Evolutionary conservation across 2,797 vertebrate genomes (phyloP).

Genomic region (Myotis myotis): DNA sequence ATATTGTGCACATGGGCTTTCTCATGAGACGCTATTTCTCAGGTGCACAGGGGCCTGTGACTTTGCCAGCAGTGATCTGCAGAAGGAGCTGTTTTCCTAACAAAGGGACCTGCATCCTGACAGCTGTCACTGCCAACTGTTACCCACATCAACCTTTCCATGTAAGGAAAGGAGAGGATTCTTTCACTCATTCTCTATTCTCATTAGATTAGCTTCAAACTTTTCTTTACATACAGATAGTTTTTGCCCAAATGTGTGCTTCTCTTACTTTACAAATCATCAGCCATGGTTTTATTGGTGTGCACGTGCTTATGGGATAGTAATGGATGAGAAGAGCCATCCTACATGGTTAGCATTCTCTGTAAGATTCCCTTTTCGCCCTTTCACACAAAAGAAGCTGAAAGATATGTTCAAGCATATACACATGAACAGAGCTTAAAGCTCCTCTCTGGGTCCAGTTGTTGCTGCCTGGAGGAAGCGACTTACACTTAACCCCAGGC

Average conservation of each 20-base stretch:
- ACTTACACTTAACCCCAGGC: not conserved
- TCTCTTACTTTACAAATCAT: slow-evolving; percentile 16
- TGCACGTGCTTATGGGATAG: not conserved
- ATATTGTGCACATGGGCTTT: not conserved
- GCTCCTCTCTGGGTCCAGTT: not conserved
- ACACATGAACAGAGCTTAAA: not conserved
- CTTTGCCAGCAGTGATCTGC: not conserved
- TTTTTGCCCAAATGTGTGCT: not conserved
- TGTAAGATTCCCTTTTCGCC: not conserved
- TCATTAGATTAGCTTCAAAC: not conserved
- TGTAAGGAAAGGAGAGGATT: not conserved
- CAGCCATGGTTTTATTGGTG: not conserved
- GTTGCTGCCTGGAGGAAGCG: not conserved
- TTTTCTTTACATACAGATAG: not conserved
- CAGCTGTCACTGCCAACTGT: not conserved
- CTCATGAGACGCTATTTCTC: not conserved
- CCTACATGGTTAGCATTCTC: not conserved
- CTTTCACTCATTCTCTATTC: not conserved
- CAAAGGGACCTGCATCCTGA: not conserved
- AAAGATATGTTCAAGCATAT: not conserved
- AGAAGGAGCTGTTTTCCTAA: not conserved
- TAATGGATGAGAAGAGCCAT: not conserved
- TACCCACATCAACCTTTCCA: not conserved
- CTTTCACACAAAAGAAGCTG: not conserved
- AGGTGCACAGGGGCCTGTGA: not conserved